Base-by-base conservation (phyloP, 2,888 invertebrate species). In the Autographa pulchrina region DNA sequence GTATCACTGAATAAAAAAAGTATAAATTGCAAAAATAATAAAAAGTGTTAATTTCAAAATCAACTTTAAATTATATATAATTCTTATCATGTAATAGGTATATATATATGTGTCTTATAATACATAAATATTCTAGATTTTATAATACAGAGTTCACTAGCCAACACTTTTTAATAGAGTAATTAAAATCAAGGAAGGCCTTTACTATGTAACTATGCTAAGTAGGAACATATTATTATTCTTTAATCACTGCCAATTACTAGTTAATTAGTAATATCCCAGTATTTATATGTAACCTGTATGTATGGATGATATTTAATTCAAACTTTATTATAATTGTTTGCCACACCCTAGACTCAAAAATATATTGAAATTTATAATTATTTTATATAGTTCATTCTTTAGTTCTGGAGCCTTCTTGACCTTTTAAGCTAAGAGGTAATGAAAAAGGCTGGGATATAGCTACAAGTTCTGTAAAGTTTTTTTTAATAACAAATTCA, bases 391-490 rank as follows among this genome's bases (percentile, higher is more conserved):
- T 41, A 32, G 32, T 41, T 7, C 52, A 0, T 16, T 14, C 20
- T 64, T 66, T 74, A 58, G 11, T 20, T 31, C 20, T 58, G 67
- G 18, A 63, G 62, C 58, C 66, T 66, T 32, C 16, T 48, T n/a
- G n/a, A 48, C n/a, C 16, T 58, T 20, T 65, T 43, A 6, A 56
- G 1, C 25, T 52, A 65, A 60, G 2, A 38, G 38, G 38, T 62
- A 74, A 80, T 79, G 72, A 70, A 77, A 82, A 81, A 79, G 80
- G 74, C 14, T 65, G 25, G 14, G 11, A 62, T 68, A 68, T 64
- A 64, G 48, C 25, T 61, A 68, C 77, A 79, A 77, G 70, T 59
- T 69, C 77, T 66, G 14, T 59, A 70, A 54, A 60, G 32, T 66
- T 77, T 67, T 20, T 25, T 25, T 25, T 25, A 25, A 60, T 48